phyloP scores from a whole-genome alignment of 2,113 vertebrate species.

The Phylloscopus whistleri region DNA sequence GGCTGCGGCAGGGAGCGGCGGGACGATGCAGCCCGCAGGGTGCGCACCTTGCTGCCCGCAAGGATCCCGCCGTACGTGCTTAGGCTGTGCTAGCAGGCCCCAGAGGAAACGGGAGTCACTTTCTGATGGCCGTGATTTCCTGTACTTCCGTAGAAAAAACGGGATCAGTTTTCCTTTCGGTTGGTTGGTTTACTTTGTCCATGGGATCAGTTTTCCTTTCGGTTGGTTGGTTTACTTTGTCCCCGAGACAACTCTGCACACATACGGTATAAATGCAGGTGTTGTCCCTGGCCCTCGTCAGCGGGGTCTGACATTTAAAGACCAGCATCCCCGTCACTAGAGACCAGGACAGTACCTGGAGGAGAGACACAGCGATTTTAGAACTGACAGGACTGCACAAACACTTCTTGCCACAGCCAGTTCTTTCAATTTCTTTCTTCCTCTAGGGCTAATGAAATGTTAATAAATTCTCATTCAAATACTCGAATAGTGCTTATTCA shows the following conservation, averaged over 20 bases:
- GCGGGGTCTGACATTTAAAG: background rate
- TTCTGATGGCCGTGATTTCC: background rate
- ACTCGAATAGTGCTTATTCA: background rate
- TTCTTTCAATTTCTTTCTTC: background rate
- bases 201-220: background rate
- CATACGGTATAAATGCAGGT: accelerated
- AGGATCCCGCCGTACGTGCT: accelerated
- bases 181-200: background rate
- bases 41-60: accelerated
- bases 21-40: accelerated
- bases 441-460: background rate
- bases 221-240: background rate
- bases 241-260: too few species aligned
- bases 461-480: background rate
- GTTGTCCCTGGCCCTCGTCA: accelerated
- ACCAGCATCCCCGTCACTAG: background rate
- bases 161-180: background rate
- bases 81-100: too few species aligned
- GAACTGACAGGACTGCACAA: background rate
- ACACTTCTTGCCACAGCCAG: background rate
- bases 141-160: background rate
- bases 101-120: background rate
- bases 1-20: accelerated
- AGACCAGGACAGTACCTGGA: too few species aligned
- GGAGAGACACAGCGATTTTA: background rate